Base-by-base conservation (phyloP, 2,888 invertebrate genomes). In the Acleris literana region DNA sequence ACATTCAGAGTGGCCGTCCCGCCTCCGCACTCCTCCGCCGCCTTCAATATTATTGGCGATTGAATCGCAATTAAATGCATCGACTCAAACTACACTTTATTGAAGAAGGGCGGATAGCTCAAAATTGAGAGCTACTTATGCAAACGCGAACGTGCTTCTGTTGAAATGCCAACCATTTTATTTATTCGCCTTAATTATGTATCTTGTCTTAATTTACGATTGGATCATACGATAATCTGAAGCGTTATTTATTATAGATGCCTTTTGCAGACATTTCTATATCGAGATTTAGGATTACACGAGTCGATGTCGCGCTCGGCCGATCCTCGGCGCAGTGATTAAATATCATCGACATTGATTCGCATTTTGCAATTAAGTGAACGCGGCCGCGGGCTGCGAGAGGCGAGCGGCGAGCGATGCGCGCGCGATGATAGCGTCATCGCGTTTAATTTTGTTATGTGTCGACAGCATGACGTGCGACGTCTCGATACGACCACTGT, bases 181-280 rank as follows among this genome's bases (percentile, higher is more conserved):
- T 92, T 92, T 92, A 92, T 92, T 92, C 88, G 81, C 92, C 91
- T 92, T 92, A 92, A 92, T 92, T 92, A 92, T 92, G 92, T 92
- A 92, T 92, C 92, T 92, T 92, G 92, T 92, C 92, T 92, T 92
- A 92, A 92, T 92, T 92, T 92, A 92, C 92, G 92, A 92, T 92
- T 92, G 91, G 89, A 92, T 92, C 92, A 92, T 92, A 92, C 86
- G 92, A 92, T 92, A 92, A 92, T 92, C 92, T 87, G 88, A 81
- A 88, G 81, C 82, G 83, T 89, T 88, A 92, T 92, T 92, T 92
- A 92, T 91, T 90, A 85, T 86, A 84, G 87, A 88, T 88, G 88
- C 89, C 86, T 90, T 90, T 90, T 86, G 87, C 82, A 86, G 83
- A 85, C 83, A 87, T 87, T 89, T 90, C 89, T 89, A 91, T 92